Evolutionary conservation across 2,888 invertebrate species (phyloP).

Genomic region (Cremastobaeus sp.): DNA sequence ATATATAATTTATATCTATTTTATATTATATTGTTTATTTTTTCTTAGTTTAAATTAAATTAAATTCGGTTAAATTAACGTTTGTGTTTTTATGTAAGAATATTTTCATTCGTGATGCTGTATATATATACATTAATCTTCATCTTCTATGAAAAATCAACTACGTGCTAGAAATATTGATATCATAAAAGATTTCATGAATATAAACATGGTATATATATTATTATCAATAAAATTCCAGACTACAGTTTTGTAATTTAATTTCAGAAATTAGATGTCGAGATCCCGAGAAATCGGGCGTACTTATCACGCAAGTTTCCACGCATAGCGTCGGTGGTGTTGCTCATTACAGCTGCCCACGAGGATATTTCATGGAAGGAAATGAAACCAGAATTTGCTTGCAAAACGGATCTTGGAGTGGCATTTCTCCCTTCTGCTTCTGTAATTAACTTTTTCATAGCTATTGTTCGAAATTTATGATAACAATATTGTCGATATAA

Average conservation of each 20-base stretch:
- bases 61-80: no score
- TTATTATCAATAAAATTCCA: slow-evolving; percentile 5
- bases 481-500: slow-evolving; percentile 14
- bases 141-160: no score
- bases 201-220: neutral
- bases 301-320: slow-evolving; percentile 80
- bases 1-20: no score
- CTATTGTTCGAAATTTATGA: slow-evolving; percentile 20
- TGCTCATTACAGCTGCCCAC: slow-evolving; percentile 89
- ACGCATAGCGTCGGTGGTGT: slow-evolving; percentile 88
- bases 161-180: no score
- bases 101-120: no score
- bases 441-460: slow-evolving; percentile 81
- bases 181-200: no score
- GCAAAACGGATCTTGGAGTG: slow-evolving; percentile 90
- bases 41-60: no score
- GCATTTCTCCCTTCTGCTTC: slow-evolving; percentile 87
- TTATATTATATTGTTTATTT: no score
- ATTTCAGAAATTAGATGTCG: slow-evolving; percentile 87
- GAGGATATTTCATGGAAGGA: slow-evolving; percentile 88
- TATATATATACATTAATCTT: no score
- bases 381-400: slow-evolving; percentile 88
- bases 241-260: slow-evolving; percentile 35
- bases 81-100: no score
- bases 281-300: slow-evolving; percentile 82